Percentiles rank a stretch among this genome's conserved stretches.
phyloP scores from a whole-genome alignment of 2,797 vertebrate genomes.

The Rhabdomys pumilio region DNA sequence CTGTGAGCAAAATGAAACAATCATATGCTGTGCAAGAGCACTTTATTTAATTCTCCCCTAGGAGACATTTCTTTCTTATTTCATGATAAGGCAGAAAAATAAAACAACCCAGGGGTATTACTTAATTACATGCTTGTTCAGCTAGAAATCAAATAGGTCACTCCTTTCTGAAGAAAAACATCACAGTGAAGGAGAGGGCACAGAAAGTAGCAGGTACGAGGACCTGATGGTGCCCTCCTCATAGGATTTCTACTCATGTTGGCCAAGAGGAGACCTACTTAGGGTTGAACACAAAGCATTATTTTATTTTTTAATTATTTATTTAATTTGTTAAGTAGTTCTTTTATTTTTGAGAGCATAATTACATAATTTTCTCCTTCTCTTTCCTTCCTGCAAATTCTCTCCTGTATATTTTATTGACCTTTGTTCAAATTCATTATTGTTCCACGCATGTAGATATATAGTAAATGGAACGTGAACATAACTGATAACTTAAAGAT shows the following conservation, averaged over 20 bases:
- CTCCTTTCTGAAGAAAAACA: conserved; percentile 63
- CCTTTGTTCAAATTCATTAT: background rate
- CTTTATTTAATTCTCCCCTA: conserved; percentile 78
- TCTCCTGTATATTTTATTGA: background rate
- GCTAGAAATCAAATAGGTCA: conserved; percentile 77
- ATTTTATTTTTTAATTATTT: background rate
- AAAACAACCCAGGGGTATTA: conserved; percentile 73
- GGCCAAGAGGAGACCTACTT: background rate
- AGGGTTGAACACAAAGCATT: background rate
- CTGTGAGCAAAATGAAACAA: conserved; percentile 66
- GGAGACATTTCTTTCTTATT: conserved; percentile 77
- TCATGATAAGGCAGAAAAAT: conserved; percentile 73
- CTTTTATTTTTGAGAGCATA: background rate
- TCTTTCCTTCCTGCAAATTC: background rate
- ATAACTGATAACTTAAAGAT: background rate
- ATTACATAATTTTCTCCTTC: background rate
- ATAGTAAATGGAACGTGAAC: background rate
- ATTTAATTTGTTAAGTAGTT: background rate
- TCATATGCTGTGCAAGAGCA: conserved; percentile 61
- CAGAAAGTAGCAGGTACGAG: conserved; percentile 2
- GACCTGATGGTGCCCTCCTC: background rate
- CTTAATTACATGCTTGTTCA: conserved; percentile 79
- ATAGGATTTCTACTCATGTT: background rate
- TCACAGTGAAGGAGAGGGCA: conserved; percentile 44
- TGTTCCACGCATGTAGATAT: background rate